Conservation (phyloP, 2,888 invertebrate species). For the Leptopilina drosophilae region DNA sequence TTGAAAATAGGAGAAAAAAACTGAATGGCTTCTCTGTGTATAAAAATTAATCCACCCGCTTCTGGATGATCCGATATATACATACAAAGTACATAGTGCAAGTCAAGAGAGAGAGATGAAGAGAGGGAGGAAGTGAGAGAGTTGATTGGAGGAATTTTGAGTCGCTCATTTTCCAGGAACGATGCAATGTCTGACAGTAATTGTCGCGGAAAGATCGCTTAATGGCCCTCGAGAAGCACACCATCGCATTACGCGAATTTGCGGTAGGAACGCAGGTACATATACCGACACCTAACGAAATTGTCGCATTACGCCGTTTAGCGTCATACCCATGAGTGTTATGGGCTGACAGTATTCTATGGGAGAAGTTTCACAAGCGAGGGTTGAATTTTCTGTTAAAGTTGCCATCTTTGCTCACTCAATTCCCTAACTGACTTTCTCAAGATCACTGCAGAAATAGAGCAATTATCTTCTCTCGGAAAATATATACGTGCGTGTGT, state of each 20-base stretch:
- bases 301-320: constrained; percentile 64
- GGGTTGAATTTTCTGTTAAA: constrained; percentile 23
- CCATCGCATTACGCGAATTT: constrained; percentile 58
- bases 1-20: no score
- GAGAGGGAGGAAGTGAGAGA: not conserved
- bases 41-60: not conserved
- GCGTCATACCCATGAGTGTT: constrained; percentile 43
- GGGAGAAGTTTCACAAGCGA: constrained; percentile 18
- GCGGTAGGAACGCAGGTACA: constrained; percentile 47
- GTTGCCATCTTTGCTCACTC: constrained; percentile 9
- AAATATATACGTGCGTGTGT: not conserved
- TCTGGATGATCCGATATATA: not conserved
- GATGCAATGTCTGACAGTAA: constrained; percentile 61
- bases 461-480: not conserved
- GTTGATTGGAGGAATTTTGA: constrained; percentile 29
- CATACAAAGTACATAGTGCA: no score
- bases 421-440: constrained; percentile 27
- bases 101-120: not conserved
- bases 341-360: constrained; percentile 36
- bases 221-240: constrained; percentile 59
- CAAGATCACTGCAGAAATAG: constrained; percentile 2
- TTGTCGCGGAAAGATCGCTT: constrained; percentile 65
- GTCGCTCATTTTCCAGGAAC: constrained; percentile 23
- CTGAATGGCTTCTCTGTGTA: no score
- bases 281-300: constrained; percentile 57